Evolutionary conservation across 2,888 invertebrate genomes (phyloP), one percentile per base, ranked within the genome.

Genomic region (Andrena minutula): DNA sequence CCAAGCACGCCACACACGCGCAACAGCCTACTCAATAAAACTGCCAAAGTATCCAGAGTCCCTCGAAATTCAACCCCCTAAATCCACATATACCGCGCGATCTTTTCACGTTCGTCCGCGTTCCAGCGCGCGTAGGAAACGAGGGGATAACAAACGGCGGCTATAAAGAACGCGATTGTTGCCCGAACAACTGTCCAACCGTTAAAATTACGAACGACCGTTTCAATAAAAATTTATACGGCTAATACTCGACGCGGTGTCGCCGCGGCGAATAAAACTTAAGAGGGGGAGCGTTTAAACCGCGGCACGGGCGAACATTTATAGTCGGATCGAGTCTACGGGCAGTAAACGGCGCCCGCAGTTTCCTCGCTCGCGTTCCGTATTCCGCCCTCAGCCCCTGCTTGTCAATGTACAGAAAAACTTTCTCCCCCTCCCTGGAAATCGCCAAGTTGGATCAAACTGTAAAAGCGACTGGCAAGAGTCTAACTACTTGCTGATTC

Each of bases 401-500:
- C 20, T 53, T 53, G 56, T 26, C 32, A 7, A 8, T 20, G 12
- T 41, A 41, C 16, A 30, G 20, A 26, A 26, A 20, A 60, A 30
- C 35, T 7, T 41, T 6, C n/a, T 1, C 71, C 5, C 12, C 2
- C 28, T 47, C 32, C 16, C 4, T 56, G 23, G 3, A 16, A 41
- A 61, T 65, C 23, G 28, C n/a, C 8, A 61, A 49, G 70, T 66
- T 49, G 47, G 61, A 72, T 72, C 66, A 49, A 74, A 66, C 28
- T 49, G 69, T 49, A 23, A 76, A 66, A 56, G 64, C 47, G 53
- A 30, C 8, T 7, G 23, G 26, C 56, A 53, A 64, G 58, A 53
- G 56, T 10, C 49, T 49, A 61, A 69, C 66, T 60, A 68, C 66
- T 79, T 49, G 74, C 35, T 35, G 83, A 79, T 66, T 72, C 68